Conservation (phyloP, 2,888 invertebrate species). For the Phortica magna region DNA sequence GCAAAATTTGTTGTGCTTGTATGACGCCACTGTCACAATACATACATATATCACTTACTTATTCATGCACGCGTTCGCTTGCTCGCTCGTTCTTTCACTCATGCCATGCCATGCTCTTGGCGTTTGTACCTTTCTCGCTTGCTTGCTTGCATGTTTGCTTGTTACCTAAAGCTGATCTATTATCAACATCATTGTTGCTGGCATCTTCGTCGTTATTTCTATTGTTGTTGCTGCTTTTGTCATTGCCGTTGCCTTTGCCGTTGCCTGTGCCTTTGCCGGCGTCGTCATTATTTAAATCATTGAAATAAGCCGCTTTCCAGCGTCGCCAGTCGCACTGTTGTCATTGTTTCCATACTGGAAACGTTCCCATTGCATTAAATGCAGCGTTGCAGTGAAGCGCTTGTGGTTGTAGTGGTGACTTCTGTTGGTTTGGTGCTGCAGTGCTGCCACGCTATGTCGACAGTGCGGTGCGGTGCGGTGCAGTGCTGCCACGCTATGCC, state of each 20-base stretch:
- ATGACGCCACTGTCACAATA: background rate
- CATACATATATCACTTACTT: background rate
- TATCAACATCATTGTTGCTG: conserved; percentile 23
- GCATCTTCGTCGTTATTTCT: conserved; percentile 1
- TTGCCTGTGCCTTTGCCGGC: conserved; percentile 57
- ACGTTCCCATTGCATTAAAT: conserved; percentile 40
- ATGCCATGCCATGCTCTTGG: too few species aligned
- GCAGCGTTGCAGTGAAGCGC: conserved; percentile 15
- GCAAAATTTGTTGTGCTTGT: too few species aligned
- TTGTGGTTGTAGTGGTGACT: background rate
- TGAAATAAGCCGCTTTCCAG: conserved; percentile 74
- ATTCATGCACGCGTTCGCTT: background rate
- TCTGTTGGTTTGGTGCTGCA: background rate
- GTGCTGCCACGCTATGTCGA: background rate
- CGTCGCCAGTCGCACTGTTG: conserved; percentile 28
- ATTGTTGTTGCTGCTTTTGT: background rate
- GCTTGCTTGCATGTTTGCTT: background rate
- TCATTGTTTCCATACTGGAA: conserved; percentile 71
- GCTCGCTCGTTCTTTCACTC: background rate
- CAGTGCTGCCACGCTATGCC: background rate
- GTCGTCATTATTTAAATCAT: conserved; percentile 74
- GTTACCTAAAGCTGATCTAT: conserved; percentile 25
- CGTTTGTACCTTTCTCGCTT: background rate
- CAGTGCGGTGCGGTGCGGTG: background rate
- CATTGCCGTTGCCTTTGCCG: conserved; percentile 55